Evolutionary conservation across 2,888 invertebrate species (phyloP), one percentile per base, ranked within the genome.

Genomic region (Erebia palarica): DNA sequence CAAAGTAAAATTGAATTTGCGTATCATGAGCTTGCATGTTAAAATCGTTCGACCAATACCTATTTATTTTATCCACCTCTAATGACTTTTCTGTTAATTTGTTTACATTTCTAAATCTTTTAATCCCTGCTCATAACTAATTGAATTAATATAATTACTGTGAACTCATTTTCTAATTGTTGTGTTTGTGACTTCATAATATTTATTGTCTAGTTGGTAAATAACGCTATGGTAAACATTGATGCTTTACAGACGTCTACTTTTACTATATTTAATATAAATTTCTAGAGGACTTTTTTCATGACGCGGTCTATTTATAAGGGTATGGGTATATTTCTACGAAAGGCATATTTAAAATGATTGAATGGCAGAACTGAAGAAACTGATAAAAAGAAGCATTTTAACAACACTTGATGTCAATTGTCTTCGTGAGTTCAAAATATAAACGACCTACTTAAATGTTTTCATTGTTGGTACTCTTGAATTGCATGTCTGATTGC

Each of bases 401-500:
- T 57, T 21, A 21, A 13, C 57, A 57, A 57, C 21, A 57, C 9
- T 0, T 3, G 1, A 13, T n/a, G 36, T 36, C 36, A 36, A 18
- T 57, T 21, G 57, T 3, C 57, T 21, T 18, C 21, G 57, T 36
- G 8, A 13, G n/a, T 59, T 59, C 42, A 42, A 13, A 59, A 59
- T 59, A 14, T 59, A 59, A 42, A 60, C 27, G 36, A 36, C 36
- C 42, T 36, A 21, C 27, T 59, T 27, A 14, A 59, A 36, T 7
- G 5, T 59, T 27, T 27, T 59, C 60, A 47, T 18, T 44, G 14
- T 47, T 16, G 21, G 51, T n/a, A 42, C 36, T 60, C 11, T 44
- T 36, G 14, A 36, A 36, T 61, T n/a, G 44, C 44, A 44, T 16
- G 61, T 61, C 61, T 16, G 8, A 61, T 61, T 61, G 61, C n/a